Evolutionary conservation across 1,140 invertebrate genomes (phyloP), one percentile per base, ranked within the genome.

Genomic region (Heliconius nattereri): DNA sequence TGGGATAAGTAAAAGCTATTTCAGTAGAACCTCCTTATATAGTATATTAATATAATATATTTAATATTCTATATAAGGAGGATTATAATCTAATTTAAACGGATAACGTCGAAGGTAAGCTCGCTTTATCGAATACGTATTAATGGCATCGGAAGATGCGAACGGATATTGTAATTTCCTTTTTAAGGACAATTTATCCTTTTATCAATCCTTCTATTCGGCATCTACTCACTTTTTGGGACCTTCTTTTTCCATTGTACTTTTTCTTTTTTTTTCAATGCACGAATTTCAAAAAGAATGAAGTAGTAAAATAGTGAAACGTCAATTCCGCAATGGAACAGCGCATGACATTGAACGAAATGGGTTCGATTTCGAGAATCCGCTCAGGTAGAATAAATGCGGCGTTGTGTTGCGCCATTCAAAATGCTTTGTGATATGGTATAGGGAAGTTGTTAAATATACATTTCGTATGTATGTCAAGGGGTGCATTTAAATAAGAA

Each of bases 131-230:
- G 60, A 66, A 66, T 66, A 66, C 60, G 26, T 66, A 66, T 66
- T 66, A 29, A 66, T 29, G 60, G 13, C 23, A 66, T 66, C 60
- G 26, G 60, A 29, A 66, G 60, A 66, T 66, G 60, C 23, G 72
- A 73, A 26, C 72, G 72, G 72, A 73, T 73, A 66, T 66, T 66
- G 11, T 29, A 66, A 66, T 66, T 66, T 66, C 60, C 60, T 66
- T 66, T 66, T 66, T 66, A 66, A 66, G 60, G 23, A 23, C 60
- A n/a, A n/a, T n/a, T n/a, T n/a, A n/a, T n/a, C n/a, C n/a, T n/a
- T n/a, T n/a, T 66, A 29, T 66, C 60, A 66, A 66, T 66, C 60
- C 60, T 66, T 66, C 9, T 29, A 29, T 66, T 66, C 60, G 60
- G 26, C 26, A 66, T 66, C 13, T 66, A 66, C 11, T 66, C 29